Conservation (phyloP, 2,113 vertebrate species). For the Entomyzon cyanotis region DNA sequence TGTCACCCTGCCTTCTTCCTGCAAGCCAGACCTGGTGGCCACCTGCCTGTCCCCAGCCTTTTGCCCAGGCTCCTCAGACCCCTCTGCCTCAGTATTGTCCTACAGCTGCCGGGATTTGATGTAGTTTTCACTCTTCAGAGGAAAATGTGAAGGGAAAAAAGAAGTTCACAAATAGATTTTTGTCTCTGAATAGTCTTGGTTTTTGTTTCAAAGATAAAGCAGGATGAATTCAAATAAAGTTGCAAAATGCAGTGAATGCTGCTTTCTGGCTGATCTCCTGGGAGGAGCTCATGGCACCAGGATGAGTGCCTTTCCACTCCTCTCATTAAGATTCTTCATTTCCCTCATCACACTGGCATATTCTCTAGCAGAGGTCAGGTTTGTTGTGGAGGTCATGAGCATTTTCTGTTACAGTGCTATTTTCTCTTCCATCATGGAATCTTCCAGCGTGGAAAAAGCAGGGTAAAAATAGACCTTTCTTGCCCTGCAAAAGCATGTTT, state of each 20-base stretch:
- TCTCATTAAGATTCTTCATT: conserved; percentile 48
- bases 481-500: not conserved
- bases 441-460: not conserved
- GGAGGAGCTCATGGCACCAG: not conserved
- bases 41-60: not conserved
- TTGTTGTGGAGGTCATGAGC: not conserved
- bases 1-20: not conserved
- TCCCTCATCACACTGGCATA: conserved; percentile 8
- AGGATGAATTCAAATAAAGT: not conserved
- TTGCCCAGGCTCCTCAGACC: not conserved
- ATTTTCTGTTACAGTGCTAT: conserved; percentile 5
- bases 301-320: not conserved
- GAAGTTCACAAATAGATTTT: not conserved
- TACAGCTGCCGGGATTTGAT: not conserved
- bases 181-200: not conserved
- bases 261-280: not conserved
- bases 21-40: not conserved
- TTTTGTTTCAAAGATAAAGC: not conserved
- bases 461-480: conserved; percentile 6
- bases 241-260: not conserved
- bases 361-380: conserved; percentile 24
- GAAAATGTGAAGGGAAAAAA: not conserved
- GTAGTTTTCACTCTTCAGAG: not conserved
- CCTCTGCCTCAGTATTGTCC: not conserved
- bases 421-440: conserved; percentile 34